Evolutionary conservation across 2,888 invertebrate species (phyloP), one percentile per base, ranked within the genome.

Genomic region (Caenorhabditis imperialis): DNA sequence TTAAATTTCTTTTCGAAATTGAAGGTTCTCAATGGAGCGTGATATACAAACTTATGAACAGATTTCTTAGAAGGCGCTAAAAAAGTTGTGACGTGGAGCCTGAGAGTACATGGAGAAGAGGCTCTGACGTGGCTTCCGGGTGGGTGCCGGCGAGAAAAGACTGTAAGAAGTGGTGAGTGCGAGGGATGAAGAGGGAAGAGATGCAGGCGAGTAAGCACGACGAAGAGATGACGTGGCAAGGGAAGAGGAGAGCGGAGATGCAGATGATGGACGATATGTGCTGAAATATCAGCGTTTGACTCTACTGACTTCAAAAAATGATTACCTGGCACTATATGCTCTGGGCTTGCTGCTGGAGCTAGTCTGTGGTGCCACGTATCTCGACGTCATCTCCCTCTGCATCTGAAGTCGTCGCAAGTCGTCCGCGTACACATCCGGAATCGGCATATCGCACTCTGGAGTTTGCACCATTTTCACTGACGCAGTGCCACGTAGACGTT

Each of bases 351-450:
- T 69, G 8, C 53, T 37, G 4, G 37, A 25, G 3, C 12, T 40
- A 33, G 57, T 42, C 18, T 58, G 12, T 0, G 44, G n/a, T 14
- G 77, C 57, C 16, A 60, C 22, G 14, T 54, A 48, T 6, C 62
- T 62, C 63, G 71, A 35, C 7, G 40, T 35, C 14, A 40, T 42
- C 45, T 75, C 75, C 30, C 73, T n/a, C 42, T 55, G 65, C 37
- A 61, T 60, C 51, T 71, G 71, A 50, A 81, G 53, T 30, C 75
- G 22, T 23, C 73, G 48, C 50, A 86, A 51, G 42, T 86, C 86
- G 35, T 84, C 83, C 6, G 79, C 78, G 70, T 86, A 86, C 22
- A 86, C 75, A 62, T 86, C 86, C 16, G 86, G 86, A 48, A 86
- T 82, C 18, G 84, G 84, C 74, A 86, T 65, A 58, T 87, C 85